Conservation (phyloP, 53 echinoderm and acorn worm species). For the Patiria pectinifera region DNA sequence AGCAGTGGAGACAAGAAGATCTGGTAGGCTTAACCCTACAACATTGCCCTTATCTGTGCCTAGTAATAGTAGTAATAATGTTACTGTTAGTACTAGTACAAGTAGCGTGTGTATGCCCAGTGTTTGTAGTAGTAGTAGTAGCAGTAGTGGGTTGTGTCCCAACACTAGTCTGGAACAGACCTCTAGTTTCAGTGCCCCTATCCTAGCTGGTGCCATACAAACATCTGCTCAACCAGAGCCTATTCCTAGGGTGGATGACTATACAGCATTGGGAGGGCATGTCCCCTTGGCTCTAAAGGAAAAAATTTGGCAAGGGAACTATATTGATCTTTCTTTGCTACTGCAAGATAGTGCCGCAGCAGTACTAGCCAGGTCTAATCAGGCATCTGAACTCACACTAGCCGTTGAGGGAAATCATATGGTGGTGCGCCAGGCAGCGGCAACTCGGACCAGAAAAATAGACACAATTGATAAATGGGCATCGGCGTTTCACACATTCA, state of each 20-base stretch:
- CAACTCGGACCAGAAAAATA: too few species aligned
- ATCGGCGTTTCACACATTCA: conserved; percentile 41
- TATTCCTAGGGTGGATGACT: conserved; percentile 19
- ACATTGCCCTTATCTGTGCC: too few species aligned
- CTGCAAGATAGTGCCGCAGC: conserved; percentile 25
- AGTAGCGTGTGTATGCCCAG: not conserved
- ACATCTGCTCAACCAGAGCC: conserved; percentile 9
- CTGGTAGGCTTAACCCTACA: not conserved
- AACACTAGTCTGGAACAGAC: too few species aligned
- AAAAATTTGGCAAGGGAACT: conserved; percentile 33
- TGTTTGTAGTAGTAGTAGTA: not conserved
- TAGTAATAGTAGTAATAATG: not conserved
- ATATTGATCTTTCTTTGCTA: conserved; percentile 25
- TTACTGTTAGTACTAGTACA: not conserved
- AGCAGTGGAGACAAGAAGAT: not conserved
- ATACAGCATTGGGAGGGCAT: not conserved
- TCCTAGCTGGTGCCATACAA: not conserved
- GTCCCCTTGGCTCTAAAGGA: conserved; percentile 36
- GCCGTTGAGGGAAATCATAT: conserved; percentile 3
- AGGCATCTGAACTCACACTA: not conserved
- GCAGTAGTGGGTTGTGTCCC: not conserved
- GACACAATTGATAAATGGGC: conserved; percentile 24
- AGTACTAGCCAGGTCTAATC: not conserved
- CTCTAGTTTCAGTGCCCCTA: not conserved
- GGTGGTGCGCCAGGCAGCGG: conserved; percentile 5